These are phyloP conservation scores for Nomada ferruginata DNA, from an alignment of 2,888 invertebrate genomes.

Conservation along the genomic window DNA sequence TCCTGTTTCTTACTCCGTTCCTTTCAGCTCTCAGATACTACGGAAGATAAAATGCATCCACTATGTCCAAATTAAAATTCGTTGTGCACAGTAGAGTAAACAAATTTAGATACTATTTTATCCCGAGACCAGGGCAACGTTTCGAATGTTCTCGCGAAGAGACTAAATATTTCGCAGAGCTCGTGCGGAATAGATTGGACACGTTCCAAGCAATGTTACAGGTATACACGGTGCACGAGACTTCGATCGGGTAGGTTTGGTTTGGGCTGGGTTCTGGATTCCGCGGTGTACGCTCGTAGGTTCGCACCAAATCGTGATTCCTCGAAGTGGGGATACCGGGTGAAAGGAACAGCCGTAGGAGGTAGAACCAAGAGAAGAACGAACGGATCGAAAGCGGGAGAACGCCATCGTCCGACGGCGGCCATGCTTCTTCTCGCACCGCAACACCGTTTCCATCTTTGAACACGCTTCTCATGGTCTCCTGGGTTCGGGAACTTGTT, in stretches of 20 bases:
- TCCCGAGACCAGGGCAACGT: too few species aligned
- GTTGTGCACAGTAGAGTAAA: too few species aligned
- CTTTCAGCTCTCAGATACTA: too few species aligned
- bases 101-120: too few species aligned
- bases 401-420: conserved; percentile 78
- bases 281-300: conserved; percentile 44
- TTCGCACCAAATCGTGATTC: conserved; percentile 62
- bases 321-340: conserved; percentile 51
- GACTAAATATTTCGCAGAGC: too few species aligned
- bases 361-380: conserved; percentile 53
- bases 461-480: conserved; percentile 9
- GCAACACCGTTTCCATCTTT: conserved; percentile 36
- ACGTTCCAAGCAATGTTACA: background rate
- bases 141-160: too few species aligned
- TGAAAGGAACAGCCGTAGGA: conserved; percentile 53
- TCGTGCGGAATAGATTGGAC: background rate
- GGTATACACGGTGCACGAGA: background rate
- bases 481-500: background rate
- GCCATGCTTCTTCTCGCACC: conserved; percentile 68
- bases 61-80: too few species aligned
- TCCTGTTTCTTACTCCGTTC: too few species aligned
- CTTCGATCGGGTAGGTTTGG: conserved; percentile 43
- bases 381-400: conserved; percentile 62
- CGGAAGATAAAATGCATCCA: too few species aligned
- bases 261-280: conserved; percentile 48